Evolutionary conservation across 2,888 invertebrate species (phyloP).

Genomic region (Pristionchus arcanus): DNA sequence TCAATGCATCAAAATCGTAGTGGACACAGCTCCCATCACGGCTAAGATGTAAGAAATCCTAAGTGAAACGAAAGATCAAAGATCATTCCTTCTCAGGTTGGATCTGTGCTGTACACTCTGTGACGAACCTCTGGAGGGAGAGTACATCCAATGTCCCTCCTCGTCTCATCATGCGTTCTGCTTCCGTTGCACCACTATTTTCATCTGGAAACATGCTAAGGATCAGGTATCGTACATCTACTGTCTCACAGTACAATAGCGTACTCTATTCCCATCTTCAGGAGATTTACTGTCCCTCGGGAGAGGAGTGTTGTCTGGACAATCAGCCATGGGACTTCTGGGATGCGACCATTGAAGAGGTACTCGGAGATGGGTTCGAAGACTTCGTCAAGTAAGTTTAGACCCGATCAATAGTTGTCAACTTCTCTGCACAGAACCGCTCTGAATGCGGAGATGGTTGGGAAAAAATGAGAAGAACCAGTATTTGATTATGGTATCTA

Average conservation of each 20-base stretch:
- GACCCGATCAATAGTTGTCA: background rate
- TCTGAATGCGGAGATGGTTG: too few relatives aligned
- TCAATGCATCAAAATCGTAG: background rate
- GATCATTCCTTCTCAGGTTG: background rate
- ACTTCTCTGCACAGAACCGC: too few relatives aligned
- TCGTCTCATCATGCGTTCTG: background rate
- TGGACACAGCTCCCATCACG: too few relatives aligned
- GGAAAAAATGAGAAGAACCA: too few relatives aligned
- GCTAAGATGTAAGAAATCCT: background rate
- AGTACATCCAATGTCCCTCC: background rate
- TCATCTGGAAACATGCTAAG: background rate
- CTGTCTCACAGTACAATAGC: background rate
- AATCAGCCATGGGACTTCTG: background rate
- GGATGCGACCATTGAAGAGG: background rate
- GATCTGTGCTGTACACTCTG: background rate
- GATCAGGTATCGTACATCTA: background rate
- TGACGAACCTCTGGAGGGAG: background rate
- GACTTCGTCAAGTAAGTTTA: background rate
- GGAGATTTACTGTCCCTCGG: background rate
- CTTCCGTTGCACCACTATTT: background rate
- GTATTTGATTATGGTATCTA: background rate
- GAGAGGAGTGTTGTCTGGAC: background rate
- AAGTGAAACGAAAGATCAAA: background rate
- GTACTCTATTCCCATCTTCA: background rate
- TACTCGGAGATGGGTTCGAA: background rate